Percentiles rank a stretch among this genome's conserved stretches.
These are phyloP conservation scores for Xenopus petersii DNA, from an alignment of 2,797 vertebrate genomes.

Conservation along the genomic window DNA sequence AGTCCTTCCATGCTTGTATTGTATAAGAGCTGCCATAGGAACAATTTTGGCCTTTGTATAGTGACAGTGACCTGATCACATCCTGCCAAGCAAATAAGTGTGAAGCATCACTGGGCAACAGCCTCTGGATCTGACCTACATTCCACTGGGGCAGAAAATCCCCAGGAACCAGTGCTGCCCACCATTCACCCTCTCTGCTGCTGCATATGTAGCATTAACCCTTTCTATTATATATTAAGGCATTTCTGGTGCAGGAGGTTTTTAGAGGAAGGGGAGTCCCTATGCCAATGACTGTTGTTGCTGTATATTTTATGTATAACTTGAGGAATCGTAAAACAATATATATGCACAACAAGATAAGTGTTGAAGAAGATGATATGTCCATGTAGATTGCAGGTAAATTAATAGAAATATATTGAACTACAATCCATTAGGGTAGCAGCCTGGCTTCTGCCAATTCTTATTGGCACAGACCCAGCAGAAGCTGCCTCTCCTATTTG, in stretches of 20 bases:
- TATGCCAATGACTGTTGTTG: too few relatives aligned
- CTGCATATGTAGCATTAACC: constrained; percentile 26
- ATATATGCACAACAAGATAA: too few relatives aligned
- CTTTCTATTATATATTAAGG: not conserved
- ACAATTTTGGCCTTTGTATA: constrained; percentile 8
- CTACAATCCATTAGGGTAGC: not conserved
- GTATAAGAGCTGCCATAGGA: not conserved
- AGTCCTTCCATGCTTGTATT: not conserved
- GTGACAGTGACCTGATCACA: constrained; percentile 23
- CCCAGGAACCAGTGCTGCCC: constrained; percentile 27
- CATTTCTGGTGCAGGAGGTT: too few relatives aligned
- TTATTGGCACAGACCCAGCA: constrained; percentile 32
- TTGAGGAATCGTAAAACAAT: too few relatives aligned
- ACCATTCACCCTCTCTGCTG: constrained; percentile 16
- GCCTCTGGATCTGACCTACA: constrained; percentile 42
- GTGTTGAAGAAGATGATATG: too few relatives aligned
- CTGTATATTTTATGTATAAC: too few relatives aligned
- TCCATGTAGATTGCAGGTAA: not conserved
- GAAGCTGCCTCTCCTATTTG: constrained; percentile 20
- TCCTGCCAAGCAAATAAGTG: constrained; percentile 34
- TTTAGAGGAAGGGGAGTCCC: too few relatives aligned
- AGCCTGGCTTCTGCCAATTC: constrained; percentile 28
- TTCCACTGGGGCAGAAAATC: constrained; percentile 33
- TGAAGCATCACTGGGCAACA: constrained; percentile 26
- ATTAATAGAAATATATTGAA: not conserved